phyloP scores from a whole-genome alignment of 2,113 vertebrate genomes.

The Otis tarda region DNA sequence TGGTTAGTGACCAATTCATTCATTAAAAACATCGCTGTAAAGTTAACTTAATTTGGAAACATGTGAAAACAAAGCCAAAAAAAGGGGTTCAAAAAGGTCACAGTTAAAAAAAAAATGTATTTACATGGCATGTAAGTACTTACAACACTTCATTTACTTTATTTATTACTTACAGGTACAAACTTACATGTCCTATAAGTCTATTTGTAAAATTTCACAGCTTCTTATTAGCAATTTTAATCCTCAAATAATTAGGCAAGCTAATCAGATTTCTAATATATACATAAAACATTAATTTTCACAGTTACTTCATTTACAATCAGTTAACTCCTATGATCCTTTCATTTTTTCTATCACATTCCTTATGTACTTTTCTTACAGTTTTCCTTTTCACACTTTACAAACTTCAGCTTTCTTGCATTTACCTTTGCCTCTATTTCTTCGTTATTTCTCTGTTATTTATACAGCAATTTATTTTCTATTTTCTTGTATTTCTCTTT shows the following conservation, averaged over 20 bases:
- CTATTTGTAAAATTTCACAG: background rate
- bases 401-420: background rate
- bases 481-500: background rate
- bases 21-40: background rate
- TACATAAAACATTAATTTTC: background rate
- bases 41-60: background rate
- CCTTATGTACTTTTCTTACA: background rate
- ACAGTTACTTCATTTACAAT: background rate
- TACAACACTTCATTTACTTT: background rate
- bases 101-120: background rate
- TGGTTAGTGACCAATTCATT: background rate
- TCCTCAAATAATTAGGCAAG: background rate
- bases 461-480: background rate
- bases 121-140: background rate
- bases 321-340: background rate
- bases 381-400: background rate
- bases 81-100: background rate
- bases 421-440: background rate
- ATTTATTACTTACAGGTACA: background rate
- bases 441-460: background rate
- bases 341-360: background rate
- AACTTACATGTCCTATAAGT: background rate
- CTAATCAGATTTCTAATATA: background rate
- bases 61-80: background rate
- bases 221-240: background rate